Conservation (phyloP, 2,888 invertebrate genomes). For the Eustalomyia histrio region DNA sequence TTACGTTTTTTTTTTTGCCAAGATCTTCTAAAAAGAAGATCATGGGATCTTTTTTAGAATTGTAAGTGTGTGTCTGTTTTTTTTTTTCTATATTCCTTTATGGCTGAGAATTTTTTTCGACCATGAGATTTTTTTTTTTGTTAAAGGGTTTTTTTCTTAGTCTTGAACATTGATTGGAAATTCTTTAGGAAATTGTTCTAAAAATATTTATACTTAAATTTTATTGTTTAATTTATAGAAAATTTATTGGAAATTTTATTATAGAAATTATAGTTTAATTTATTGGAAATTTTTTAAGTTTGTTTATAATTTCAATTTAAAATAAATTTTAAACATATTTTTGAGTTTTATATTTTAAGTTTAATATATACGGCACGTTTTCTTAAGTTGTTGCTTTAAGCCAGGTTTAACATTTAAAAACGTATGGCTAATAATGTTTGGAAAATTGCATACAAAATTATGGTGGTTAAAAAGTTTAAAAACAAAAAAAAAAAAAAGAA, state of each 20-base stretch:
- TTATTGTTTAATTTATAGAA: slow-evolving; percentile 25
- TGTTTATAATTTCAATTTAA: not conserved
- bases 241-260: not conserved
- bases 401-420: slow-evolving; percentile 12
- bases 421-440: not conserved
- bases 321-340: not conserved
- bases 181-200: slow-evolving; percentile 14
- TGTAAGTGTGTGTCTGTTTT: slow-evolving; percentile 13
- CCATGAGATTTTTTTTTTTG: slow-evolving; percentile 36
- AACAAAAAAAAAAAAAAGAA: no score
- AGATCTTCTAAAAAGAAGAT: slow-evolving; percentile 36
- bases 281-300: not conserved
- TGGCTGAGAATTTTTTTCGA: slow-evolving; percentile 40
- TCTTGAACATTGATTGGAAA: slow-evolving; percentile 24
- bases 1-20: slow-evolving; percentile 27
- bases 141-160: not conserved
- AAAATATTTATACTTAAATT: slow-evolving; percentile 10
- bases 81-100: slow-evolving; percentile 19
- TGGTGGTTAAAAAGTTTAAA: not conserved
- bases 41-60: slow-evolving; percentile 56
- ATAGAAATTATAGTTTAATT: slow-evolving; percentile 1
- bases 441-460: not conserved
- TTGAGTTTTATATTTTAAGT: not conserved
- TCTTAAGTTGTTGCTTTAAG: not conserved
- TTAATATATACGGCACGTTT: slow-evolving; percentile 25